Percentiles rank a stretch among this genome's conserved stretches.
phyloP scores from a whole-genome alignment of 2,113 vertebrate genomes.

The Dunckerocampus dactyliophorus region DNA sequence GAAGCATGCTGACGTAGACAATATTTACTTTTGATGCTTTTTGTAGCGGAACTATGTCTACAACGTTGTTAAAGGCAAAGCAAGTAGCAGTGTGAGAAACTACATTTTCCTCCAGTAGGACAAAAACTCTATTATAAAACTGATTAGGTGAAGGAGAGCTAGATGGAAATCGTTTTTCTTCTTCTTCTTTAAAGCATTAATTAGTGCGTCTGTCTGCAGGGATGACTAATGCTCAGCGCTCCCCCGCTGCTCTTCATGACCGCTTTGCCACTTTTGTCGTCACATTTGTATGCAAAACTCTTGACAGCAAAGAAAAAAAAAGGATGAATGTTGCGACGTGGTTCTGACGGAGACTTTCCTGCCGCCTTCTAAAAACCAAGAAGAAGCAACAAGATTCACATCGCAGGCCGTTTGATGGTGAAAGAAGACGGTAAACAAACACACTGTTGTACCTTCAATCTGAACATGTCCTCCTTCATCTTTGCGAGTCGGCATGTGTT shows the following conservation, averaged over 20 bases:
- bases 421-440: background rate
- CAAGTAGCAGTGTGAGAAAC: background rate
- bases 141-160: slow-evolving; percentile 1
- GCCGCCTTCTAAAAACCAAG: background rate
- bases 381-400: background rate
- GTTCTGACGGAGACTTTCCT: background rate
- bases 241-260: background rate
- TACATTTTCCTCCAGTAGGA: slow-evolving; percentile 1
- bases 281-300: background rate
- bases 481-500: background rate
- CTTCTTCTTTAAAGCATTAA: background rate
- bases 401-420: background rate
- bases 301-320: background rate
- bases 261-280: background rate
- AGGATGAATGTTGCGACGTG: background rate
- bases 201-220: background rate
- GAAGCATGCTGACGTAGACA: too few relatives aligned
- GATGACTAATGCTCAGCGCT: background rate
- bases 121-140: slow-evolving; percentile 4
- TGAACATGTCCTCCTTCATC: background rate
- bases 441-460: background rate
- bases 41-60: background rate
- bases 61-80: background rate
- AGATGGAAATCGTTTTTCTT: slow-evolving; percentile 1
- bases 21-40: too few relatives aligned